Conservation (phyloP, 2,113 vertebrate genomes). For the Physeter macrocephalus region DNA sequence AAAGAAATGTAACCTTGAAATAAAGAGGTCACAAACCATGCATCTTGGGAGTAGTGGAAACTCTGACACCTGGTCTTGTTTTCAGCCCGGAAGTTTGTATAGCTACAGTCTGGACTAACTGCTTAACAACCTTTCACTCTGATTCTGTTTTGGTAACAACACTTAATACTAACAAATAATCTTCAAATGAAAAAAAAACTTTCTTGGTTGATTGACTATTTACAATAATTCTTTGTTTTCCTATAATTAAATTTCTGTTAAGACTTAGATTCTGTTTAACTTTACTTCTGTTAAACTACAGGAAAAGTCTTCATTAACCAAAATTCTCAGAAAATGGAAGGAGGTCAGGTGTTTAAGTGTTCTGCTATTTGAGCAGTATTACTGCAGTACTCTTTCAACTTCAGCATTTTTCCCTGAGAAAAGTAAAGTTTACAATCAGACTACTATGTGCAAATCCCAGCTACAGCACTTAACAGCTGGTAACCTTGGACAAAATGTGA, state of each 20-base stretch:
- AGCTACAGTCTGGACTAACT: background rate
- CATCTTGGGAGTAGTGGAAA: background rate
- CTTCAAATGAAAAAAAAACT: background rate
- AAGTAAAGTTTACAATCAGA: conserved; percentile 30
- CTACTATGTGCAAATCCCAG: background rate
- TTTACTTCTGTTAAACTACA: background rate
- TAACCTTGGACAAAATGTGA: conserved; percentile 8
- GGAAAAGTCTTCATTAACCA: conserved; percentile 23
- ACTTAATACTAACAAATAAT: background rate
- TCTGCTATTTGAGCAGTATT: background rate
- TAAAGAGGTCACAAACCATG: background rate
- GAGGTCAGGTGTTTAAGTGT: background rate
- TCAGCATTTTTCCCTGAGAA: conserved; percentile 13
- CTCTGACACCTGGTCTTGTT: background rate
- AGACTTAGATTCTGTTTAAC: background rate
- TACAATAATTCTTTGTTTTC: conserved; percentile 12
- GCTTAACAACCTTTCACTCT: background rate
- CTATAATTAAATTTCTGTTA: background rate
- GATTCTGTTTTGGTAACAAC: background rate
- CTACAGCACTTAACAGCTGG: background rate
- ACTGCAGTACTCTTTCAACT: background rate
- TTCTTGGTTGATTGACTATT: background rate
- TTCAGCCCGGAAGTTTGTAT: background rate
- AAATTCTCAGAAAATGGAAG: conserved; percentile 14
- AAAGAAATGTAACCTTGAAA: background rate